Conservation (phyloP, 2,888 invertebrate genomes). For the Diarsia mendica region DNA sequence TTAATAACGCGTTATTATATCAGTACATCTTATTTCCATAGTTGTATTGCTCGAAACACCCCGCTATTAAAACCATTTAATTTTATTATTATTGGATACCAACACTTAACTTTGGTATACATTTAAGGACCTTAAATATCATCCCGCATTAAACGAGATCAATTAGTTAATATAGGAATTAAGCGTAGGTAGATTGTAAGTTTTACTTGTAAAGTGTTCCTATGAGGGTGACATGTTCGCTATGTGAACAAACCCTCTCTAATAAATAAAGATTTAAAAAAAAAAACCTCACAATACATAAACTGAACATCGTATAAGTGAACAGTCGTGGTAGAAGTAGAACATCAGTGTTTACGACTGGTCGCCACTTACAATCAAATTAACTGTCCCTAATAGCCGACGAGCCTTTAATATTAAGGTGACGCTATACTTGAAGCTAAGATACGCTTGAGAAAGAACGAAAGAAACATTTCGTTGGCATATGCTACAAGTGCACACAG, state of each 20-base stretch:
- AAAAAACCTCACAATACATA: neutral
- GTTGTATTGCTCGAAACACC: neutral
- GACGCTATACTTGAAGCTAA: slow-evolving; percentile 19
- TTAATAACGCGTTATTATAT: neutral
- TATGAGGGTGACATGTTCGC: no score
- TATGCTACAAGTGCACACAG: no score
- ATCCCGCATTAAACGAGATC: neutral
- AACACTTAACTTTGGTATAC: neutral
- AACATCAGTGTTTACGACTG: slow-evolving; percentile 36
- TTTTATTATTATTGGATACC: slow-evolving; percentile 5
- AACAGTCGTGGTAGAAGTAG: neutral
- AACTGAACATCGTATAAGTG: neutral
- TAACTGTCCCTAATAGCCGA: slow-evolving; percentile 43
- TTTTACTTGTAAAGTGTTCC: no score
- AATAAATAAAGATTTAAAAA: no score
- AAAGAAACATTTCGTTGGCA: no score
- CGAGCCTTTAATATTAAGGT: slow-evolving; percentile 26
- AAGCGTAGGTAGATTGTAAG: no score
- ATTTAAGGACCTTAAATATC: neutral
- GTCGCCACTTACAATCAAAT: slow-evolving; percentile 47
- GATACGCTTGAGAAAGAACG: neutral
- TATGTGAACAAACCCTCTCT: no score
- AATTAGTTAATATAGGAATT: no score
- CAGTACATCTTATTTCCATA: neutral
- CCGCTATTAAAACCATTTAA: slow-evolving; percentile 2